Base-by-base conservation (phyloP, 2,888 invertebrate species). In the Petrolisthes cinctipes region DNA sequence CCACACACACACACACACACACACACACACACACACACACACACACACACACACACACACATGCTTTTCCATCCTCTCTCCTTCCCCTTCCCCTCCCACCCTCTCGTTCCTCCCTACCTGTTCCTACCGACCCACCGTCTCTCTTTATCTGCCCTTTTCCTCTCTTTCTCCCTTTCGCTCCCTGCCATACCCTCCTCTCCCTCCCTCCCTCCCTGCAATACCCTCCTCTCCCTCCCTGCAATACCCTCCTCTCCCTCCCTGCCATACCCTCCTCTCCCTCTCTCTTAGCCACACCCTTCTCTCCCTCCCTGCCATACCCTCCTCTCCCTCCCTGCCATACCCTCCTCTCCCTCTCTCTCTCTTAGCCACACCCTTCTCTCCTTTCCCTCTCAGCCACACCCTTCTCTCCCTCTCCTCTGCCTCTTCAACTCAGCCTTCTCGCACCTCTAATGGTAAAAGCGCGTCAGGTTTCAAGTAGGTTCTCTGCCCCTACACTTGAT, bases 371-470 rank as follows among this genome's bases (percentile, higher is more conserved):
- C 20, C 23, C 17, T 57, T 23, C 61, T 54, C 23, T 23, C 14
- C 4, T 20, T 20, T 61, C 80, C 17, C 56, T 54, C 54, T 53
- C 80, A 23, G 11, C 37, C n/a, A 6, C 71, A 14, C n/a, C 81
- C 7, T 23, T 61, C n/a, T 61, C 20, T 20, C 81, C 4, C 81
- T 61, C 66, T 4, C 57, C 23, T 17, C 9, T 53, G 9, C 57
- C 80, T 23, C 20, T 57, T 54, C 2, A 81, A 37, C 53, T 20
- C 3, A 5, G 54, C 73, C 73, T n/a, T 61, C 80, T 56, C 23
- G 20, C 57, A 68, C 54, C 81, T 51, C 56, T 81, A 86, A 81
- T 86, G 81, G 85, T 71, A 85, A 80, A 85, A 80, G 54, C 85
- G 68, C 80, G 85, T 85, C 78, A 68, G 54, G 85, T 79, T 80